phyloP scores from a whole-genome alignment of 2,113 vertebrate species.

The Neomonachus schauinslandi region DNA sequence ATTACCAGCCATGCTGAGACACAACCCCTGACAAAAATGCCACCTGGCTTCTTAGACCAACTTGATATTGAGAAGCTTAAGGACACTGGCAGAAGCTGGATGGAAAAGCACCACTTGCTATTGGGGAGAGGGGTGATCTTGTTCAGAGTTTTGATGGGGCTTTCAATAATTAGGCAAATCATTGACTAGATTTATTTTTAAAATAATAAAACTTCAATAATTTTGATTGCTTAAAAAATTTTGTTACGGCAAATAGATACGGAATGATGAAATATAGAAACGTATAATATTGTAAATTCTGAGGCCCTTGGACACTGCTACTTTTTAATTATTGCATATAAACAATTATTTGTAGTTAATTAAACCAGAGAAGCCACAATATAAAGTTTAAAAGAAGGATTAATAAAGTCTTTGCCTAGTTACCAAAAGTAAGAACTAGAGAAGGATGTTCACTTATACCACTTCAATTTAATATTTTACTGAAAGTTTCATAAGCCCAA shows the following conservation, averaged over 20 bases:
- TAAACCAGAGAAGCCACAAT: slow-evolving; percentile 86
- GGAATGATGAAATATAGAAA: slow-evolving; percentile 74
- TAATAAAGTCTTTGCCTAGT: slow-evolving; percentile 75
- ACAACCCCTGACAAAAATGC: slow-evolving; percentile 95
- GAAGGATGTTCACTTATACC: not conserved
- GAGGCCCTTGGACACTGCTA: slow-evolving; percentile 77
- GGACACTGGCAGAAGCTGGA: slow-evolving; percentile 92
- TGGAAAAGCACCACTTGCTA: slow-evolving; percentile 92
- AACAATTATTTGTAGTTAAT: slow-evolving; percentile 78
- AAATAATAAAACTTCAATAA: slow-evolving; percentile 77
- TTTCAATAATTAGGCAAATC: slow-evolving; percentile 93
- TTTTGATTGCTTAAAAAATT: slow-evolving; percentile 80
- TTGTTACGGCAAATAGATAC: slow-evolving; percentile 66
- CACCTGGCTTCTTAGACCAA: slow-evolving; percentile 94
- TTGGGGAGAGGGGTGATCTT: slow-evolving; percentile 92
- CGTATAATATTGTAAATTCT: slow-evolving; percentile 76
- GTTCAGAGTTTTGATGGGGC: slow-evolving; percentile 96
- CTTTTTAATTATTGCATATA: slow-evolving; percentile 83
- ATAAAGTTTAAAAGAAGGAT: slow-evolving; percentile 89
- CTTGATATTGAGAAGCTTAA: slow-evolving; percentile 92
- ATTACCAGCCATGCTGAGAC: slow-evolving; percentile 93
- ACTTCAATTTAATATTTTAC: not conserved
- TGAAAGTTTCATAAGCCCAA: not conserved
- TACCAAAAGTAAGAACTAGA: not conserved
- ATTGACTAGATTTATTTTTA: slow-evolving; percentile 81